These are phyloP conservation scores for Hydractinia symbiolongicarpus DNA, from an alignment of 30 jellyfish, hydroid and myxozoan genomes.

Conservation along the genomic window DNA sequence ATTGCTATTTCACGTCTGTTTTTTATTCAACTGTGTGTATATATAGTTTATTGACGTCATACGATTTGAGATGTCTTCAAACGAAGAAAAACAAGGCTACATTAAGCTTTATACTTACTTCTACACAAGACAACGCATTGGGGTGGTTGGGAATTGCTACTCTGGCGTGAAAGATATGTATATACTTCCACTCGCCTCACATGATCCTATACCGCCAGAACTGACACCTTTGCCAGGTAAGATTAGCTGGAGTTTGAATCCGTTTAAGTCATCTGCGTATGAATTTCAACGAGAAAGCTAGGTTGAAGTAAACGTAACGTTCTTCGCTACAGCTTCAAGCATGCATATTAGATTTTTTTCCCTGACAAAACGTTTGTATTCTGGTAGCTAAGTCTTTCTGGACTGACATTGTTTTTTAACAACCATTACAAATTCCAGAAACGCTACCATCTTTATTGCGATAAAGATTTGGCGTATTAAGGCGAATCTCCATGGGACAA, in stretches of 20 bases:
- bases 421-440: no score
- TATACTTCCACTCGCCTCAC: conserved; percentile 85
- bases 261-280: neutral
- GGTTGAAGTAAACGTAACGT: neutral
- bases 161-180: conserved; percentile 92
- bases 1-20: neutral
- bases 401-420: no score
- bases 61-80: conserved; percentile 96
- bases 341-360: neutral
- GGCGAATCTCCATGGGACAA: no score
- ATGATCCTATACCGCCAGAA: conserved; percentile 90
- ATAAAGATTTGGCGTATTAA: no score
- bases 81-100: conserved; percentile 84
- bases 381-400: no score
- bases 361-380: no score
- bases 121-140: conserved; percentile 86
- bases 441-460: no score
- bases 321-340: neutral
- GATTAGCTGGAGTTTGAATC: neutral
- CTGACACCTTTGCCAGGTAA: conserved; percentile 95
- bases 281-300: neutral
- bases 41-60: conserved; percentile 65
- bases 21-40: neutral
- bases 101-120: conserved; percentile 61
- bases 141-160: conserved; percentile 87